Base-by-base conservation (phyloP, 2,113 vertebrate species). In the Chaenocephalus aceratus region DNA sequence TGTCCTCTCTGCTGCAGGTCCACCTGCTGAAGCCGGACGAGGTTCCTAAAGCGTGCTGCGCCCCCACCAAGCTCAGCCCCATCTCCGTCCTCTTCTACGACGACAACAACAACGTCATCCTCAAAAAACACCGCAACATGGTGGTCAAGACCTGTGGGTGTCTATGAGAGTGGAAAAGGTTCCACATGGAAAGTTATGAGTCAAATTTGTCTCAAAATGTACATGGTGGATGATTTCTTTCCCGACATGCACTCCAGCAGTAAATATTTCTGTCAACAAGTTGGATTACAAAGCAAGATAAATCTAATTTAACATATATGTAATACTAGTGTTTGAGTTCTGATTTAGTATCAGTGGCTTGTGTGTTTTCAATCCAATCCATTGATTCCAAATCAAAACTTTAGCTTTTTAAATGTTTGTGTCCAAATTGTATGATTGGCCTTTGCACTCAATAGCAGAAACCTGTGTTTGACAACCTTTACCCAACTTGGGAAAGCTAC, bases 21-120 rank as follows among this genome's bases (percentile, higher is more conserved):
- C 97, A 99, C 79, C 94, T 98, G 80, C 94, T 99, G 95, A 98
- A 97, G 91, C 97, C 97, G 0, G 95, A 98, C 0, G 95, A 96
- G 0, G 97, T 98, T 15, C 97, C 97, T 10, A 98, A 97, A 79
- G 97, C 97, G 0, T 99, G 97, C 84, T 99, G 97, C 2, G 97
- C 97, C 3, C 97, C 97, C 57, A 98, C 97, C 15, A 98, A 98
- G 89, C 97, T 99, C 87, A 98, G 97, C 1, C 95, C 97, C 79
- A 98, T 97, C 80, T 98, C 97, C 0, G 97, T 99, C 53, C 97
- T 99, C 71, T 98, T 98, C 92, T 99, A 97, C 0, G 97, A 98
- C 80, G 97, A 96, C 95, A 98, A 97, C 94, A 98, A 98, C 96
- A 99, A 98, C 3, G 97, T 99, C 58, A 99, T 99, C 92, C 96